Percentiles rank a stretch among this genome's conserved stretches.
Evolutionary conservation across 2,797 vertebrate species (phyloP).

Genomic region (Microhierax caerulescens): DNA sequence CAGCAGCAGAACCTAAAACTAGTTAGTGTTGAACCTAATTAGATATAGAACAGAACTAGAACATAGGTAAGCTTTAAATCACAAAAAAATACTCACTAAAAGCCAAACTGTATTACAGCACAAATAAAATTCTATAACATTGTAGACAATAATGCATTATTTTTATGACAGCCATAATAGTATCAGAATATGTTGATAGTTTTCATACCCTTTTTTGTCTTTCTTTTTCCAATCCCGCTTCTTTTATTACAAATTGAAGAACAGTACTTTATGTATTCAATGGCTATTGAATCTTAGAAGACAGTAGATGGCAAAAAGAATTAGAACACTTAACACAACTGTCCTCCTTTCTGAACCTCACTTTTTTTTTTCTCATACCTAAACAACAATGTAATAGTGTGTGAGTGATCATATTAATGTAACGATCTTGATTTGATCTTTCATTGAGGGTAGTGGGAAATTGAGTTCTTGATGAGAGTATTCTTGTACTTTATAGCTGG

Average conservation of each 20-base stretch:
- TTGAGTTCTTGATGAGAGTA: not conserved
- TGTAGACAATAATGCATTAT: not conserved
- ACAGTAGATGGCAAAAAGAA: not conserved
- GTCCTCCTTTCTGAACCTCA: not conserved
- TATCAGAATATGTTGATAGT: not conserved
- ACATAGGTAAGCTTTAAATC: not conserved
- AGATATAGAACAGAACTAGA: not conserved
- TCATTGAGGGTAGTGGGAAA: not conserved
- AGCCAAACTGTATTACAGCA: not conserved
- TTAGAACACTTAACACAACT: not conserved
- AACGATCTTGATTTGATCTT: not conserved
- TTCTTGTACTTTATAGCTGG: not conserved
- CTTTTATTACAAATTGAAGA: not conserved
- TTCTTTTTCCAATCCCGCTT: not conserved
- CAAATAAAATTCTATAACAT: not conserved
- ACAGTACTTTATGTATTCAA: not conserved
- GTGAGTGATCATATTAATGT: not conserved
- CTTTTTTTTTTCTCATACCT: not conserved
- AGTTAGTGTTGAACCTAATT: not conserved
- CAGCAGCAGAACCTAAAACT: not conserved
- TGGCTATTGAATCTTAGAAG: not conserved
- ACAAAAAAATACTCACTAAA: not conserved
- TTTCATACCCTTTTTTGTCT: not conserved
- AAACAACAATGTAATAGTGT: not conserved
- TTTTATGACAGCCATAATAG: not conserved